These are phyloP conservation scores for Micromesistius poutassou DNA, from an alignment of 2,797 vertebrate species.

Conservation along the genomic window DNA sequence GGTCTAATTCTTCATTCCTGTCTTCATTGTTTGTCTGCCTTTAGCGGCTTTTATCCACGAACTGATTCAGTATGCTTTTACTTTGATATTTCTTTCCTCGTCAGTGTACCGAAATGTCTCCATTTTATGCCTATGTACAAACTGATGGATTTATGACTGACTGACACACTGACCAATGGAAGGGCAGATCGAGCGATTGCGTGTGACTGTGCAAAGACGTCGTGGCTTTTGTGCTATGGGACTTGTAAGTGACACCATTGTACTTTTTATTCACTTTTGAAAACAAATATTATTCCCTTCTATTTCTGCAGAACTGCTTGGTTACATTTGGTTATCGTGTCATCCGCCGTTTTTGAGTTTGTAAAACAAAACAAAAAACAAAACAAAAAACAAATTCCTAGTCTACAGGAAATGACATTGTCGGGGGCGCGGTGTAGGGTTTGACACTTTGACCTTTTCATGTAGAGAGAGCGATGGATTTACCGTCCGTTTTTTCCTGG, in stretches of 20 bases:
- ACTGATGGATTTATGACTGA: conserved; percentile 11
- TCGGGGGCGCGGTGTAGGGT: conserved; percentile 29
- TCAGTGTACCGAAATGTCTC: conserved; percentile 34
- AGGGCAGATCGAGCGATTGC: conserved; percentile 41
- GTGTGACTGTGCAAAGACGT: conserved; percentile 19
- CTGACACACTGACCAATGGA: conserved; percentile 16
- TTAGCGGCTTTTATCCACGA: conserved; percentile 34
- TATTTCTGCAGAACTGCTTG: conserved; percentile 32
- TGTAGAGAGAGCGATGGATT: conserved; percentile 56
- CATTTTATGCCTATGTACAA: conserved; percentile 25
- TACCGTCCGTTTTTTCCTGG: conserved; percentile 49
- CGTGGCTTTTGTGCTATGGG: neutral
- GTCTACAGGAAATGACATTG: conserved; percentile 37
- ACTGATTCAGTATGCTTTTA: conserved; percentile 13
- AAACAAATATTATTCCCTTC: conserved; percentile 18
- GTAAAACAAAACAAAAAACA: conserved; percentile 5
- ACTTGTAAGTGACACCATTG: conserved; percentile 32
- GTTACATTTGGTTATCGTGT: conserved; percentile 33
- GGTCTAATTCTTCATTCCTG: conserved; percentile 59
- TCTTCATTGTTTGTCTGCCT: conserved; percentile 45
- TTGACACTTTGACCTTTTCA: conserved; percentile 40
- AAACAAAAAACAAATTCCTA: conserved; percentile 8
- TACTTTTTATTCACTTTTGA: conserved; percentile 37
- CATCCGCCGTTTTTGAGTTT: conserved; percentile 14
- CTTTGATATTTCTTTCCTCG: conserved; percentile 21